These are phyloP conservation scores for Eilema sororculum DNA, from an alignment of 2,888 invertebrate species.

Conservation along the genomic window DNA sequence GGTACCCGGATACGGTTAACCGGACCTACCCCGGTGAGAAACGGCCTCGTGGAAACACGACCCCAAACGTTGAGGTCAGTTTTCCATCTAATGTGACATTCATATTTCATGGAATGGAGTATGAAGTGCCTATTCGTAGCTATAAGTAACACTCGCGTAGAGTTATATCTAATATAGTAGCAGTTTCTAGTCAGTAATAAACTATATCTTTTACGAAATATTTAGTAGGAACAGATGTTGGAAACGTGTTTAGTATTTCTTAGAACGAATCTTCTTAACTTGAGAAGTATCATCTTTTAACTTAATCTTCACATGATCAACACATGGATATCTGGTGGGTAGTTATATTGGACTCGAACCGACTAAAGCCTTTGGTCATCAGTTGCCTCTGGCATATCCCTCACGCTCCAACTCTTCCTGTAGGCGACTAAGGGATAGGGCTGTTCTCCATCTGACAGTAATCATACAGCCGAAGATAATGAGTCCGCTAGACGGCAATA, in stretches of 20 bases:
- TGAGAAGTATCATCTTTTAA: too few species aligned
- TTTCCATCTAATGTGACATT: conserved; percentile 9
- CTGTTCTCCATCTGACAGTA: too few species aligned
- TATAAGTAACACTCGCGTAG: neutral
- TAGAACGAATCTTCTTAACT: too few species aligned
- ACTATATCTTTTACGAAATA: neutral
- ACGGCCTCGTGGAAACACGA: neutral
- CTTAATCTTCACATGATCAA: too few species aligned
- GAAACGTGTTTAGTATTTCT: neutral
- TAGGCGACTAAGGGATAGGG: too few species aligned
- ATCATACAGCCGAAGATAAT: too few species aligned
- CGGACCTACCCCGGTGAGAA: neutral
- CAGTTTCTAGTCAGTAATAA: neutral
- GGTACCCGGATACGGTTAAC: neutral
- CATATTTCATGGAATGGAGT: conserved; percentile 13
- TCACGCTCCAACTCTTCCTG: too few species aligned
- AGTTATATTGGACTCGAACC: too few species aligned
- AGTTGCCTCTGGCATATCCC: too few species aligned
- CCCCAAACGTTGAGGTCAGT: neutral
- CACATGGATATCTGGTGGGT: too few species aligned
- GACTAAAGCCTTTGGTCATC: too few species aligned
- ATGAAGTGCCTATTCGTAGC: neutral
- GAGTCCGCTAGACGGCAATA: too few species aligned
- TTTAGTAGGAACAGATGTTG: neutral
- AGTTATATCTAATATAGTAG: neutral